Percentiles rank a stretch among this genome's conserved stretches.
phyloP scores from a whole-genome alignment of 2,888 invertebrate genomes.

The Patella depressa region DNA sequence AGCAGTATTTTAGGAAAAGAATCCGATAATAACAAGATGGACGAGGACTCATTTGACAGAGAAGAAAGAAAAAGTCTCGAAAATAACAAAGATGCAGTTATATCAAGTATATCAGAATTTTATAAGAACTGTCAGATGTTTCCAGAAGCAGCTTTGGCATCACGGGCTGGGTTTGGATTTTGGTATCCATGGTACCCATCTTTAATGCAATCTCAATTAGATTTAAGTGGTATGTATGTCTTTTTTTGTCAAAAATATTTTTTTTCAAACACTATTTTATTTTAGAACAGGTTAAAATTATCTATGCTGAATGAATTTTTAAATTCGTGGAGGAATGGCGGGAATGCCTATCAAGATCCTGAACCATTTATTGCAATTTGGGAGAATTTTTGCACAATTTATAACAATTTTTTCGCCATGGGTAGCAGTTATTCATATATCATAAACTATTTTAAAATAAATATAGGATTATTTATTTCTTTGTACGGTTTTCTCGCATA shows the following conservation, averaged over 20 bases:
- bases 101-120: conserved; percentile 43
- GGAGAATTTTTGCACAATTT: too few relatives aligned
- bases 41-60: conserved; percentile 11
- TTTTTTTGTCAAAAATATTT: not conserved
- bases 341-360: too few relatives aligned
- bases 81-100: conserved; percentile 36
- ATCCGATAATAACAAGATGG: conserved; percentile 35
- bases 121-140: conserved; percentile 41
- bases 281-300: too few relatives aligned
- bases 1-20: conserved; percentile 56
- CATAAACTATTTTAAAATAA: too few relatives aligned
- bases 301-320: too few relatives aligned
- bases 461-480: too few relatives aligned
- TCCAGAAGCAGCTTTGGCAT: conserved; percentile 34
- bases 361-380: too few relatives aligned
- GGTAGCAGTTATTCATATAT: too few relatives aligned
- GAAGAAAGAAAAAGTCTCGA: conserved; percentile 13
- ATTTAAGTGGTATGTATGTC: conserved; percentile 26
- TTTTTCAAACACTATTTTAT: not conserved
- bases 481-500: too few relatives aligned
- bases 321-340: too few relatives aligned
- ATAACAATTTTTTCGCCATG: too few relatives aligned
- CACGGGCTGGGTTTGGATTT: conserved; percentile 32
- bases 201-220: conserved; percentile 29
- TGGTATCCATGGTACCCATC: conserved; percentile 38